These are phyloP conservation scores for Esox masquinongy DNA, from an alignment of 2,797 vertebrate genomes.

Conservation along the genomic window DNA sequence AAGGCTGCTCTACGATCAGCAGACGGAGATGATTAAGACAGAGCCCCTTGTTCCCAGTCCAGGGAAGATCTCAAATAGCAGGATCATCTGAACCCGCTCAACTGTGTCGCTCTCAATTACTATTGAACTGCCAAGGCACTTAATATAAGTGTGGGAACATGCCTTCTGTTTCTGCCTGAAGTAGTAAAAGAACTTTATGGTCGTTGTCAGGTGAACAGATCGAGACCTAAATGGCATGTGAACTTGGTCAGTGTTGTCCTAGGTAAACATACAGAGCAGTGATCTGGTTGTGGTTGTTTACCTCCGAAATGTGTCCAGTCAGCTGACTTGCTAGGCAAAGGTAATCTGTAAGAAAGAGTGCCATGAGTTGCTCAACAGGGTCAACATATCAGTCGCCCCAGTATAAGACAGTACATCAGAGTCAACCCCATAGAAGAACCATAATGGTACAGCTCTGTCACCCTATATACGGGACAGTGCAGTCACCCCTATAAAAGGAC, in stretches of 20 bases:
- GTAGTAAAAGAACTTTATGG: background rate
- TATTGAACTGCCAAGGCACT: background rate
- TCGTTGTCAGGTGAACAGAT: background rate
- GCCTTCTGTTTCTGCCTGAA: background rate
- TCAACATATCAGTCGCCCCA: background rate
- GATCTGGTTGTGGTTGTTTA: background rate
- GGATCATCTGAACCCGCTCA: no score
- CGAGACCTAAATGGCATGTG: background rate
- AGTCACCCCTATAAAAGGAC: no score
- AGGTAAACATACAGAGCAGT: background rate
- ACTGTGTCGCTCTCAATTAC: background rate
- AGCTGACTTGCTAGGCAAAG: constrained; percentile 74
- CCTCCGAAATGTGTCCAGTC: background rate
- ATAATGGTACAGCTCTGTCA: no score
- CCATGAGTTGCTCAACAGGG: background rate
- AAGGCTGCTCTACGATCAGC: background rate
- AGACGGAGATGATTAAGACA: background rate
- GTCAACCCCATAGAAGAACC: background rate
- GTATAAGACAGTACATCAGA: background rate
- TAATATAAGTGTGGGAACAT: background rate
- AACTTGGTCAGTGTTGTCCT: background rate
- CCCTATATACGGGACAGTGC: no score
- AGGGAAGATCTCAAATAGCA: no score
- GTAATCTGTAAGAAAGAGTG: background rate
- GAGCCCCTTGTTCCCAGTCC: background rate